Evolutionary conservation across 2,797 vertebrate species (phyloP), one percentile per base, ranked within the genome.

Genomic region (Remorina albescens): DNA sequence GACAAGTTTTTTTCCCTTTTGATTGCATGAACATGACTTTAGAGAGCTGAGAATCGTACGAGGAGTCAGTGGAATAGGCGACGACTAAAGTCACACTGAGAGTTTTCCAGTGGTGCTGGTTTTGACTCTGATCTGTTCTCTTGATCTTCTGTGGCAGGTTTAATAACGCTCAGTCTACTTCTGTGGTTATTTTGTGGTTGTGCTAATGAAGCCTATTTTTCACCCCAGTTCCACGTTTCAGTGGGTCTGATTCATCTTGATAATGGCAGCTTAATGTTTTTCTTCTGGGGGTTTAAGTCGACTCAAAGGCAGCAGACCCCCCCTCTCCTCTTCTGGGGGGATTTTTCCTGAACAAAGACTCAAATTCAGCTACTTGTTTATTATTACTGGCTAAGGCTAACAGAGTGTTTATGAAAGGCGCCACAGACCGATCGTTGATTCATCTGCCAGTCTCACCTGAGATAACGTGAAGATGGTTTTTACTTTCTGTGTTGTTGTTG

Each of bases 251-350:
- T 44, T 74, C 67, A 76, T 81, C 62, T 57, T 2, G 30, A 62
- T 75, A 26, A 74, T 59, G 5, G 1, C 23, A 62, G 53, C 12
- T 74, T 68, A 55, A 65, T 72, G 37, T 66, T 76, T 63, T 62
- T 39, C 63, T 25, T 36, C 30, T 42, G 69, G 12, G 36, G 19
- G 16, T 32, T 55, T 53, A 54, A 71, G 55, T 18, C 16, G 5
- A 8, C 16, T 11, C 15, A 41, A 47, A 73, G 21, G 12, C 36
- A 44, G 58, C 58, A 19, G 8, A 34, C 55, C 67, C 34, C 74
- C 39, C 9, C 16, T 28, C 69, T 55, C n/a, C 8, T 59, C 21
- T 41, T 28, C 36, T 25, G 50, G 21, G 12, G 51, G 37, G n/a
- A 6, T 21, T 62, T 71, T 39, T 16, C 8, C 39, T 6, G 8